phyloP scores from a whole-genome alignment of 2,113 vertebrate species.

The Brachyhypopomus gauderio region DNA sequence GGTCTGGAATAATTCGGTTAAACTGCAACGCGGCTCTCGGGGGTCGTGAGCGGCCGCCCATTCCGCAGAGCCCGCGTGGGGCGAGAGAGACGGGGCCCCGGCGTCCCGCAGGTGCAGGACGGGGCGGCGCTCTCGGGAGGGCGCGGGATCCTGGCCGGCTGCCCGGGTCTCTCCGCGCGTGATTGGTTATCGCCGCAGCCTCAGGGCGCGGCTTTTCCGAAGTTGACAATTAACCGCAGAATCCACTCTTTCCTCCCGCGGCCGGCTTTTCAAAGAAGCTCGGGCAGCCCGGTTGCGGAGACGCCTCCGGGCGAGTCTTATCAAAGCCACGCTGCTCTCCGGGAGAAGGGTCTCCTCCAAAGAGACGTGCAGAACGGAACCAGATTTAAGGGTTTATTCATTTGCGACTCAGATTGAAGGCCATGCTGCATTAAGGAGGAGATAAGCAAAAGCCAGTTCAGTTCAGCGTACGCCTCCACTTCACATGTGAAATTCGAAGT shows the following conservation, averaged over 20 bases:
- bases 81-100: too few relatives aligned
- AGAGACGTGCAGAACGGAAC: background rate
- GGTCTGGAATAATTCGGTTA: slow-evolving; percentile 40
- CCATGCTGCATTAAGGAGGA: background rate
- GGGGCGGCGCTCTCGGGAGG: background rate
- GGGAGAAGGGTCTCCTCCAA: background rate
- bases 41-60: too few relatives aligned
- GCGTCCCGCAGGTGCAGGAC: too few relatives aligned
- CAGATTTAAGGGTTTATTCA: background rate
- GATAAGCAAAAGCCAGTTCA: background rate
- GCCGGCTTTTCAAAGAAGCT: background rate
- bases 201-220: slow-evolving; percentile 40
- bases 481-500: background rate
- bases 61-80: too few relatives aligned
- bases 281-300: background rate
- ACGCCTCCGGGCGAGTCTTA: background rate
- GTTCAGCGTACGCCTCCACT: background rate
- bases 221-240: slow-evolving; percentile 50
- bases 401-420: background rate
- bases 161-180: slow-evolving; percentile 31
- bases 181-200: slow-evolving; percentile 50
- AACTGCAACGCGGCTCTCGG: too few relatives aligned
- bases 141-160: slow-evolving; percentile 6
- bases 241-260: slow-evolving; percentile 27
- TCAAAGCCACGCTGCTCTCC: background rate